These are phyloP conservation scores for Carcinoscorpius rotundicauda DNA, from an alignment of 1,140 invertebrate genomes.

Conservation along the genomic window DNA sequence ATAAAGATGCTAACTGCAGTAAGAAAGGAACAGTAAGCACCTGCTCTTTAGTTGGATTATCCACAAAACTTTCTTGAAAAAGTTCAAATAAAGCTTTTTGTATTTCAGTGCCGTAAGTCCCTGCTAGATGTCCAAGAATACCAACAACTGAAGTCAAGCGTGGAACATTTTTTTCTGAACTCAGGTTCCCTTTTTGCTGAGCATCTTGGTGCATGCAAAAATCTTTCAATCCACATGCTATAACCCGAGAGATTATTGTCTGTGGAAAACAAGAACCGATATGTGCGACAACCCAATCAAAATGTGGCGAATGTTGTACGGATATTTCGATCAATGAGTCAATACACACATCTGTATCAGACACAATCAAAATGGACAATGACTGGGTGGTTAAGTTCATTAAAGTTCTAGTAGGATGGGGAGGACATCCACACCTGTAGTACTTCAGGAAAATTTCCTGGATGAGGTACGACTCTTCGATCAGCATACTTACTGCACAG, in stretches of 20 bases:
- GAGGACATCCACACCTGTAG: conserved; percentile 71
- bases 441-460: conserved; percentile 50
- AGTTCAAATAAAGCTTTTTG: conserved; percentile 53
- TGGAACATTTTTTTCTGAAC: conserved; percentile 32
- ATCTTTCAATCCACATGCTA: conserved; percentile 66
- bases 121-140: conserved; percentile 67
- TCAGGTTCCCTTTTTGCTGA: conserved; percentile 12
- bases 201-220: conserved; percentile 40
- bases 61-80: conserved; percentile 48
- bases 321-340: conserved; percentile 63
- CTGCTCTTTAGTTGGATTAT: conserved; percentile 42
- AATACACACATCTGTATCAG: conserved; percentile 60
- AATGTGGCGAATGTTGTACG: conserved; percentile 62
- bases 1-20: conserved; percentile 61
- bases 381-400: conserved; percentile 67
- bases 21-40: conserved; percentile 65
- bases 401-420: conserved; percentile 52
- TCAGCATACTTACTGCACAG: conserved; percentile 36
- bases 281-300: conserved; percentile 85
- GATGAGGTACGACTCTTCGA: conserved; percentile 34
- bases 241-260: conserved; percentile 63
- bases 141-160: conserved; percentile 66
- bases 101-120: conserved; percentile 58
- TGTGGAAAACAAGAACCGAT: conserved; percentile 76
- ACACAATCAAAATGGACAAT: conserved; percentile 52